Conservation (phyloP, 2,888 invertebrate species). For the Oeneis ivallda region DNA sequence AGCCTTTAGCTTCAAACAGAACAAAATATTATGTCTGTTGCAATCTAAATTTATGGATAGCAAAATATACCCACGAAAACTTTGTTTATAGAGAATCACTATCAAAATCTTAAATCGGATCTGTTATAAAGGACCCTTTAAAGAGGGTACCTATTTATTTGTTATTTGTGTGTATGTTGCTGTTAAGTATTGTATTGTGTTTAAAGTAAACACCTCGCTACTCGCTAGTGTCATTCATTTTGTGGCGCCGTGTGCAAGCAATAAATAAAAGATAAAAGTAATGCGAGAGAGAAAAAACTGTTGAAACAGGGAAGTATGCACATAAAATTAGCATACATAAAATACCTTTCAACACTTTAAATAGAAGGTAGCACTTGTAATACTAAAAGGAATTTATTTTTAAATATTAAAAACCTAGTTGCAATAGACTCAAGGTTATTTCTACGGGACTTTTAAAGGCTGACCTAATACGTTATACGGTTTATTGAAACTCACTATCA, state of each 20-base stretch:
- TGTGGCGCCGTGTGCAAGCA: conserved; percentile 15
- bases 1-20: no score
- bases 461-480: no score
- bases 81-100: no score
- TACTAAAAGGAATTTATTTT: conserved; percentile 13
- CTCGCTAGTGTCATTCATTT: conserved; percentile 11
- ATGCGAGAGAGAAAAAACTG: conserved; percentile 22
- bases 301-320: conserved; percentile 28
- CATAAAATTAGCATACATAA: conserved; percentile 37
- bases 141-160: not conserved
- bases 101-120: no score
- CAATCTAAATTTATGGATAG: no score
- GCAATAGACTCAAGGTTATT: not conserved
- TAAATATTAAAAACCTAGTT: conserved; percentile 20
- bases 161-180: no score
- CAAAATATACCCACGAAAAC: no score
- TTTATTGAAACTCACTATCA: no score
- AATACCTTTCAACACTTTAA: conserved; percentile 25
- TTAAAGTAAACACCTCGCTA: conserved; percentile 2
- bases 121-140: not conserved
- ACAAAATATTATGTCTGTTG: no score
- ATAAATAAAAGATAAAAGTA: conserved; percentile 25
- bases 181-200: not conserved
- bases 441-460: no score
- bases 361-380: conserved; percentile 3